Base-by-base conservation (phyloP, 1,140 invertebrate genomes). In the Pseudomyrmex concolor region DNA sequence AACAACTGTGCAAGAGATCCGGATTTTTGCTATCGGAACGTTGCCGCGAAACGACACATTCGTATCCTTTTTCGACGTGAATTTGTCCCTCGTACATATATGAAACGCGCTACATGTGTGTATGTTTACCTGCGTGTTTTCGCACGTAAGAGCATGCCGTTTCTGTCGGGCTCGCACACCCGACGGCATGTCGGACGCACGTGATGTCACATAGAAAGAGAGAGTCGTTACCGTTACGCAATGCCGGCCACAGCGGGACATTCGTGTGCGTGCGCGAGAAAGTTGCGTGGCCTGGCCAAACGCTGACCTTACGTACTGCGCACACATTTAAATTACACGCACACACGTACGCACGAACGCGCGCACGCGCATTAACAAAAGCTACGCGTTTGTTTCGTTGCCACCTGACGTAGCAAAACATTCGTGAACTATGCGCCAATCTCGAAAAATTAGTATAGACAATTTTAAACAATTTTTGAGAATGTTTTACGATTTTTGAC, bases 201-300 rank as follows among this genome's bases (percentile, higher is more conserved):
- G 88, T 93, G 93, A 94, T 94, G 94, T 94, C 93, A 94, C 90
- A 93, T 92, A 92, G 93, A 94, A 94, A 94, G 94, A 94, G 93
- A 94, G 93, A 94, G 94, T 93, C 89, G 90, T 93, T 93, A 92
- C 93, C 93, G 93, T 94, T 94, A 93, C 91, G 93, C 92, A 94
- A 94, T 92, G 88, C 74, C 86, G 86, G 81, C 78, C 83, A 71
- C 48, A 59, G 83, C 74, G 66, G 43, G 77, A 63, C 71, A 70
- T 66, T 73, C 57, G 71, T 48, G 62, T 82, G 25, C 15, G 77
- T 54, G 86, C 82, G 84, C 90, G 92, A 93, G 93, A 93, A 94
- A 94, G 92, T 93, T 91, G 89, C 89, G 72, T 89, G 91, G 90
- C 86, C 92, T 90, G 63, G 77, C 88, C 91, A 94, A 94, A 93